These are phyloP conservation scores for Sternotherus odoratus DNA, from an alignment of 2,797 vertebrate species.

Conservation along the genomic window DNA sequence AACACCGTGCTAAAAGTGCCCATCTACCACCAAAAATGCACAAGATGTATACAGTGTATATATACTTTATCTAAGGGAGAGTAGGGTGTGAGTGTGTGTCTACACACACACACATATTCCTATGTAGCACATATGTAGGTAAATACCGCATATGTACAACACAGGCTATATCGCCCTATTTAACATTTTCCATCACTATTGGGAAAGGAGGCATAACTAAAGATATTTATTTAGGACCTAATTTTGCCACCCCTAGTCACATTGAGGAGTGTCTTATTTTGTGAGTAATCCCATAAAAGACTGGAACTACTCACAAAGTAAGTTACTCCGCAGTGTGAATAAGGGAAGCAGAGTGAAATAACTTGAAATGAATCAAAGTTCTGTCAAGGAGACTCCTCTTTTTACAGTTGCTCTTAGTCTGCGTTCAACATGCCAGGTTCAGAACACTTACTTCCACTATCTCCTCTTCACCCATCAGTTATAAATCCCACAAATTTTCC, in stretches of 20 bases:
- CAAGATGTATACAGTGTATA: rapidly evolving
- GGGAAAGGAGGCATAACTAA: background rate
- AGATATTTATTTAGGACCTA: background rate
- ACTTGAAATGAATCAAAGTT: constrained; percentile 22
- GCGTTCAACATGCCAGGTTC: background rate
- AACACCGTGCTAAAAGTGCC: constrained; percentile 22
- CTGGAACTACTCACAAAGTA: background rate
- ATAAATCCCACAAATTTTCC: background rate
- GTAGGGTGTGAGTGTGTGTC: background rate
- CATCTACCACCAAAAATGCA: background rate
- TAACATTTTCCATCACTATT: background rate
- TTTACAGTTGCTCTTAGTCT: background rate
- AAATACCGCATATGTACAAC: background rate
- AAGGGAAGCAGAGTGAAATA: constrained; percentile 22
- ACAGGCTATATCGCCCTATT: background rate
- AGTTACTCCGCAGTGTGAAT: background rate
- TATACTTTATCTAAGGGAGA: background rate
- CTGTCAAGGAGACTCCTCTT: background rate
- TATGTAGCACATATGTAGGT: background rate
- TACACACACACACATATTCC: background rate
- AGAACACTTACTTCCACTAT: rapidly evolving
- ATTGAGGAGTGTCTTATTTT: background rate
- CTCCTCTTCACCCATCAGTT: background rate
- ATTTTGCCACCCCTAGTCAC: background rate
- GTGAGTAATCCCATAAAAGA: constrained; percentile 58